Conservation (phyloP, 1,140 invertebrate species). For the Drosophila tristis region DNA sequence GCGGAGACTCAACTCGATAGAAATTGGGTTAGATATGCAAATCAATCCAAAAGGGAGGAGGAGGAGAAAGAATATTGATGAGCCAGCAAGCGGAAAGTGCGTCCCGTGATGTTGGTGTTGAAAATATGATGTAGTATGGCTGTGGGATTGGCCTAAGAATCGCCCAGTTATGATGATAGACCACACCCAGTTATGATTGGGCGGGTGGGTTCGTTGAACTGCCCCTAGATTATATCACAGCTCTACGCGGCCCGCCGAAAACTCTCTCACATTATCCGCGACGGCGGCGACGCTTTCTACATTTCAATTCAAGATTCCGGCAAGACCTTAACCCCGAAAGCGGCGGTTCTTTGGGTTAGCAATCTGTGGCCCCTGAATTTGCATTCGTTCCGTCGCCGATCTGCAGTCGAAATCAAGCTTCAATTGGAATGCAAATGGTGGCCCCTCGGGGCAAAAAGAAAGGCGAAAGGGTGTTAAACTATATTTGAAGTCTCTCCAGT, state of each 20-base stretch:
- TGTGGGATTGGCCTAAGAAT: neutral
- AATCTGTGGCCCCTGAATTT: conserved; percentile 4
- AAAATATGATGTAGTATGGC: neutral
- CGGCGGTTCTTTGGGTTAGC: conserved; percentile 53
- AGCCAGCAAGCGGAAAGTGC: neutral
- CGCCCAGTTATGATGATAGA: conserved; percentile 12
- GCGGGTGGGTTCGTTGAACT: conserved; percentile 45
- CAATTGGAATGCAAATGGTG: conserved; percentile 63
- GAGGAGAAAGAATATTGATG: conserved; percentile 13
- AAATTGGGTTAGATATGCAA: conserved; percentile 27
- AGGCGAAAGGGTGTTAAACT: conserved; percentile 63
- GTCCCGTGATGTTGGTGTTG: conserved; percentile 8
- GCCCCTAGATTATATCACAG: neutral
- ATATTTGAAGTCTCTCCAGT: conserved; percentile 39
- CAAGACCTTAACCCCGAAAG: conserved; percentile 67
- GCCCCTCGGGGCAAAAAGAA: conserved; percentile 41
- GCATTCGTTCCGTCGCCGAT: conserved; percentile 23
- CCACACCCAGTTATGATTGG: conserved; percentile 37
- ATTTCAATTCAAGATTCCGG: conserved; percentile 47
- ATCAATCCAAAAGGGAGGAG: conserved; percentile 20
- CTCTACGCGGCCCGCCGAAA: neutral
- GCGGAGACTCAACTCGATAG: neutral
- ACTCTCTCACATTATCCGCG: conserved; percentile 8
- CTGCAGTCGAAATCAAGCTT: conserved; percentile 59
- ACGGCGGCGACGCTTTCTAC: conserved; percentile 33